Evolutionary conservation across 2,888 invertebrate genomes (phyloP), one percentile per base, ranked within the genome.

Genomic region (Scaptomyza polygonia): DNA sequence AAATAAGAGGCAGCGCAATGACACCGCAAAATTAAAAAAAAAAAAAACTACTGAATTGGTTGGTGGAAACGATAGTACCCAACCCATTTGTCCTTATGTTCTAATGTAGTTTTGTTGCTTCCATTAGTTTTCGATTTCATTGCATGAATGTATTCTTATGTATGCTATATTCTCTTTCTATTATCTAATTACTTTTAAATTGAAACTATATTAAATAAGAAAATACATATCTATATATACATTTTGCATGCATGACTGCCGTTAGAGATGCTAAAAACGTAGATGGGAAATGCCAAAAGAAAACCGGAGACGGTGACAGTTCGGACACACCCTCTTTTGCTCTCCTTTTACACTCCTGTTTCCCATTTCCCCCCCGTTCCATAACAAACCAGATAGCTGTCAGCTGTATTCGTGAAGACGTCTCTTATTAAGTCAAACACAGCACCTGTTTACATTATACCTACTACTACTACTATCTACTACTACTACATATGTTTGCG

Each of bases 201-300:
- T 43, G 43, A 52, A 40, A 47, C 47, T 39, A 25, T 43, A 48
- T 42, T 39, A 39, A 53, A 49, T 9, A 44, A 45, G 52, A 7
- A 39, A 16, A 16, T 16, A 14, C 16, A 39, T 16, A 39, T 25
- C 48, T 18, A 56, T 63, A 43, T 18, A 64, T 29, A 65, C 39
- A 44, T 56, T 58, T 68, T 72, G 75, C 73, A 75, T 75, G 75
- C 73, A 43, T 67, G 54, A 48, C 55, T 77, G 74, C 43, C 56
- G 42, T 67, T 72, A 67, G 72, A 59, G 43, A 56, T 70, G 69
- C 56, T 48, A 32, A 43, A 52, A 48, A n/a, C 64, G 56, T 70
- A 44, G 58, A 45, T 48, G 55, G 55, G 45, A 69, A 64, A 59
- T 29, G 48, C 52, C 64, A 18, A 36, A 34, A 36, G 43, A 54